Conservation (phyloP, 2,797 vertebrate species). For the Clangula hyemalis region DNA sequence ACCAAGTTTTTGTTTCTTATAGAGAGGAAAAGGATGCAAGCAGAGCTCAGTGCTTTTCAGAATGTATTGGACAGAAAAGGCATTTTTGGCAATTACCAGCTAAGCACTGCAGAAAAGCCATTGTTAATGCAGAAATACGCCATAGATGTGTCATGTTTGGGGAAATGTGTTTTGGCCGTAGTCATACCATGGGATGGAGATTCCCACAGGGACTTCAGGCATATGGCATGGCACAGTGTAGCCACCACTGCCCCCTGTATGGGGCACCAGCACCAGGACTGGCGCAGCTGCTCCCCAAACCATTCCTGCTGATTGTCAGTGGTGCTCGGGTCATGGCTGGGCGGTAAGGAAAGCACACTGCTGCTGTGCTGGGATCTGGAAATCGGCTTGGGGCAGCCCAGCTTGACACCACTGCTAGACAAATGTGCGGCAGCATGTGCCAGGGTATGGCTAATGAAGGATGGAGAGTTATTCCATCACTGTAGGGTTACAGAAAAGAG, state of each 20-base stretch:
- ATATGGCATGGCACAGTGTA: accelerated
- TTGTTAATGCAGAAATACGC: not conserved
- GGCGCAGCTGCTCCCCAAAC: not conserved
- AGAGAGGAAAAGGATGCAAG: not conserved
- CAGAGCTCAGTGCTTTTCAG: not conserved
- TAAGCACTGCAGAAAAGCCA: not conserved
- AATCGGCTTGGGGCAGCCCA: not conserved
- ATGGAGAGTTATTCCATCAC: constrained; percentile 13
- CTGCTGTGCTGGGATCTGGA: not conserved
- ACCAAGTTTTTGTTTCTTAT: not conserved
- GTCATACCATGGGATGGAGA: accelerated
- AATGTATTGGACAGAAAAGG: not conserved
- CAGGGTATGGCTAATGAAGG: not conserved
- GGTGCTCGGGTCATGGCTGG: not conserved
- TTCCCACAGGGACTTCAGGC: not conserved
- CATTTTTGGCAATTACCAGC: not conserved
- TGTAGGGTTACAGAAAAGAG: constrained; percentile 20
- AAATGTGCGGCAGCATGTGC: not conserved
- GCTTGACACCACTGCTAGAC: not conserved
- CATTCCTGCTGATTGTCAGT: accelerated
- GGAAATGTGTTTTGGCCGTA: not conserved
- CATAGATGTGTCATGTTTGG: not conserved
- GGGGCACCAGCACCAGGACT: not conserved
- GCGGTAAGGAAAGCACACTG: not conserved
- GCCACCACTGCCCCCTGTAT: not conserved